phyloP scores from a whole-genome alignment of 2,888 invertebrate species.

The Chrysolina oricalcia region DNA sequence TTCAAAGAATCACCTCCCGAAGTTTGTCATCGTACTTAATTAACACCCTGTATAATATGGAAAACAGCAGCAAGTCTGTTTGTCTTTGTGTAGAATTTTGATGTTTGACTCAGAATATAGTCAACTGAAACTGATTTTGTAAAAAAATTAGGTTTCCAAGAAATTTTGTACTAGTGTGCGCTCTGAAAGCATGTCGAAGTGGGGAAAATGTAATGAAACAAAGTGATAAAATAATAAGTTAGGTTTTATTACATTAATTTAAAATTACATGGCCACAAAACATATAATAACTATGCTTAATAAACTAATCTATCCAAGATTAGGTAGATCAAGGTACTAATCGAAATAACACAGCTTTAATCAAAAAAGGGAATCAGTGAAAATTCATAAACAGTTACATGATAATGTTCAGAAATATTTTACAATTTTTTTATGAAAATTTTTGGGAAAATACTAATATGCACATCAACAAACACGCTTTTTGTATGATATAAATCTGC shows the following conservation, averaged over 20 bases:
- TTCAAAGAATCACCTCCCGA: too few species aligned
- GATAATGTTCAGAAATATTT: conserved; percentile 50
- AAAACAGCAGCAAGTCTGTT: too few species aligned
- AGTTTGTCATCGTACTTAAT: too few species aligned
- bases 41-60: too few species aligned
- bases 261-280: conserved; percentile 74
- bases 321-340: conserved; percentile 53
- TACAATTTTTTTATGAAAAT: conserved; percentile 52
- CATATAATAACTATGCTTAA: conserved; percentile 70
- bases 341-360: conserved; percentile 49
- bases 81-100: too few species aligned
- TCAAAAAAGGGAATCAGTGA: conserved; percentile 41
- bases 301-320: conserved; percentile 62
- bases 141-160: too few species aligned
- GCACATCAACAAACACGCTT: conserved; percentile 64
- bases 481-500: conserved; percentile 41
- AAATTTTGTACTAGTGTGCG: too few species aligned
- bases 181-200: too few species aligned
- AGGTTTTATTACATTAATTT: conserved; percentile 73
- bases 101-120: too few species aligned
- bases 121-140: too few species aligned
- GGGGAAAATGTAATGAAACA: conserved; percentile 26
- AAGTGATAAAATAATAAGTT: conserved; percentile 61
- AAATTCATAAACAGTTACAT: conserved; percentile 48
- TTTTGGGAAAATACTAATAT: conserved; percentile 61